A percentile compares a stretch with the other conserved stretches of the same genome.
Evolutionary conservation across 2,888 invertebrate genomes (phyloP).

Genomic region (Frankliniella fusca): DNA sequence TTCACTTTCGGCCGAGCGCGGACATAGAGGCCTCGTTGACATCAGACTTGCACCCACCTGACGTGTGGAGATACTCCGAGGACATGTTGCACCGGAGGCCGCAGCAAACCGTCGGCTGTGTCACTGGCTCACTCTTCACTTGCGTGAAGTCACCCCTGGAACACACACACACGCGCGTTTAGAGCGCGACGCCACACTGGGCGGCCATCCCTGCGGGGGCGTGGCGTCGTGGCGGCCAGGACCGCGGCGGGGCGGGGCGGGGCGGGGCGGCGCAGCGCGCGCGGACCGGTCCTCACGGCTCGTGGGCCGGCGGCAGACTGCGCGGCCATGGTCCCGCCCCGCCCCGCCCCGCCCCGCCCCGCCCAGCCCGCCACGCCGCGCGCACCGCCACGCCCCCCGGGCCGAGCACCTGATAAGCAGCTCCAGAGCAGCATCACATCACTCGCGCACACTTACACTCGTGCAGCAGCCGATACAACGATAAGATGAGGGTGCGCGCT

Average conservation of each 20-base stretch:
- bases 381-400: not conserved
- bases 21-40: not conserved
- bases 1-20: not conserved
- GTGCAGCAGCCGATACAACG: not conserved
- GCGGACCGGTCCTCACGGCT: too few relatives aligned
- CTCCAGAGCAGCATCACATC: conserved; percentile 8
- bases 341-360: not conserved
- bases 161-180: not conserved
- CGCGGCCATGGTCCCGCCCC: not conserved
- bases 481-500: not conserved
- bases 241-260: not conserved
- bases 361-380: not conserved
- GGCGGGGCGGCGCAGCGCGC: not conserved
- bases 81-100: not conserved
- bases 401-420: not conserved
- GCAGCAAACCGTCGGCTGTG: not conserved
- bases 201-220: not conserved
- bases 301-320: not conserved
- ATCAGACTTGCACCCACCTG: not conserved
- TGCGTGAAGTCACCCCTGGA: not conserved
- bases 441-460: not conserved
- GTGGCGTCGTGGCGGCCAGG: not conserved
- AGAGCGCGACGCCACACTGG: not conserved
- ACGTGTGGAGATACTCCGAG: conserved; percentile 1
- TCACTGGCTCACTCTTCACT: not conserved